These are phyloP conservation scores for Melipona quadrifasciata DNA, from an alignment of 1,140 invertebrate species.

Conservation along the genomic window DNA sequence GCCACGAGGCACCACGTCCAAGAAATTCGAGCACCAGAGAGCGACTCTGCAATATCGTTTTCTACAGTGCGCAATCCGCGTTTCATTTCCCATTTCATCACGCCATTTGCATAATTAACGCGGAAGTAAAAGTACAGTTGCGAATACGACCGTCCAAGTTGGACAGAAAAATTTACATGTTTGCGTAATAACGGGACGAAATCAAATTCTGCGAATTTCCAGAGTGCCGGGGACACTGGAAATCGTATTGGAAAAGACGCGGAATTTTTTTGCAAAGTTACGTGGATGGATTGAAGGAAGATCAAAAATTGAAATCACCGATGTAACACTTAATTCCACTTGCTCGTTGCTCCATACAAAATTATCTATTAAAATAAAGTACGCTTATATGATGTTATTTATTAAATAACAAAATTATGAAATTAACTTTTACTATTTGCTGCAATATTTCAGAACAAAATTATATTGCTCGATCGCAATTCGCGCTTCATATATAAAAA, in stretches of 20 bases:
- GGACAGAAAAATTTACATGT: background rate
- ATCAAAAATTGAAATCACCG: too few species aligned
- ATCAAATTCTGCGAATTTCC: background rate
- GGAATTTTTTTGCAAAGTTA: background rate
- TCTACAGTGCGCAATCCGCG: too few species aligned
- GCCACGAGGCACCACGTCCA: background rate
- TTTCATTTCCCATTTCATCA: slow-evolving; percentile 18
- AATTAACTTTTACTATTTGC: too few species aligned
- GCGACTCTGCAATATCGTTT: slow-evolving; percentile 1
- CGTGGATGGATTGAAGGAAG: too few species aligned
- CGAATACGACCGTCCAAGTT: background rate
- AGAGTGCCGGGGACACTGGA: background rate
- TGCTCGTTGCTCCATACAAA: too few species aligned
- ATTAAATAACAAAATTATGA: too few species aligned
- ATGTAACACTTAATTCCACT: too few species aligned
- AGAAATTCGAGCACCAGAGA: background rate
- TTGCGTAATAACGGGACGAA: background rate
- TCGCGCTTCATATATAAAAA: too few species aligned
- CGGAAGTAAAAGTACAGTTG: slow-evolving; percentile 23
- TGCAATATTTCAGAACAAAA: too few species aligned
- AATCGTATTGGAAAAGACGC: background rate
- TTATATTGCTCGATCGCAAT: too few species aligned
- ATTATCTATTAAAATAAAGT: too few species aligned
- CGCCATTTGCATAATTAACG: background rate
- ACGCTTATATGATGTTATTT: too few species aligned